These are phyloP conservation scores for Parazoanthus atlanticus DNA, from an alignment of 92 coral and sea anemone genomes.

Conservation along the genomic window DNA sequence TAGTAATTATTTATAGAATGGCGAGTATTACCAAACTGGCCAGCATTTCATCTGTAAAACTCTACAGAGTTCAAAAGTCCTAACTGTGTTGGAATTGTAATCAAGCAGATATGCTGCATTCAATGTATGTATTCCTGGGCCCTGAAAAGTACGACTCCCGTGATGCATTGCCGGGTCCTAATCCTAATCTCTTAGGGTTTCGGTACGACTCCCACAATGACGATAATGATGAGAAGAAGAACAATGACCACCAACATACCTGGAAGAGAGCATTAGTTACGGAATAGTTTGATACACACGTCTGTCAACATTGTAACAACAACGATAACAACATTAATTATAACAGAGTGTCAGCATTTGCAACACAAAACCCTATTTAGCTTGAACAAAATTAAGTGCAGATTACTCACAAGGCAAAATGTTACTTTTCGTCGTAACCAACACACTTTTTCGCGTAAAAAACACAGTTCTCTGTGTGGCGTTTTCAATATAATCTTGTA, in stretches of 20 bases:
- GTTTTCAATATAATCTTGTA: no score
- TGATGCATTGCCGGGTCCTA: neutral
- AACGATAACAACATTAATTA: neutral
- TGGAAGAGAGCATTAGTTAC: conserved; percentile 26
- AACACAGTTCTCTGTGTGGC: no score
- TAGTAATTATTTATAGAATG: no score
- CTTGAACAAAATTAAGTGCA: neutral
- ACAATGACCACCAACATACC: conserved; percentile 93
- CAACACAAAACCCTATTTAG: neutral
- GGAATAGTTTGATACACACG: neutral
- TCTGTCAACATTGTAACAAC: neutral
- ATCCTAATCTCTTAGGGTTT: neutral
- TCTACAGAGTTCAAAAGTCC: no score
- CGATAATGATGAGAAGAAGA: conserved; percentile 79
- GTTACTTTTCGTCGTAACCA: no score
- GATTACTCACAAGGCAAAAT: neutral
- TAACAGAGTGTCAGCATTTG: no score
- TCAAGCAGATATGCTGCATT: no score
- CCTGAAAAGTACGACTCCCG: neutral
- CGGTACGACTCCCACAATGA: conserved; percentile 80
- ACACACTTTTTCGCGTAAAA: no score
- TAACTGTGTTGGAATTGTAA: no score
- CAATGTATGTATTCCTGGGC: neutral
- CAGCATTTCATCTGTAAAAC: no score
- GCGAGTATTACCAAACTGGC: no score